phyloP scores from a whole-genome alignment of 2,888 invertebrate genomes.

The Vannuccia rotundouncinata region DNA sequence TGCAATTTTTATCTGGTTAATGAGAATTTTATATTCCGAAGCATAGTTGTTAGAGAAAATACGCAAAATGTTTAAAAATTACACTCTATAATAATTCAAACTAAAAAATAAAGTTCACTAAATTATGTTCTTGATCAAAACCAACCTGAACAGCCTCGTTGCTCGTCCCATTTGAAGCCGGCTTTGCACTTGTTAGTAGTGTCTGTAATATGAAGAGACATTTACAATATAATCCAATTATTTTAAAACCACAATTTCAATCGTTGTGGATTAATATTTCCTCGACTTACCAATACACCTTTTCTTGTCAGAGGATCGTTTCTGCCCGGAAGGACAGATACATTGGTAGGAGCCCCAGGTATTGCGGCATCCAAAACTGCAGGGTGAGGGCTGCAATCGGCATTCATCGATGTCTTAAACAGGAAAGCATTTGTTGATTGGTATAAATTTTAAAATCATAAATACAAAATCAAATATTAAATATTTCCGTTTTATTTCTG shows the following conservation, averaged over 20 bases:
- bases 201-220: not conserved
- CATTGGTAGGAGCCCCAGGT: conserved; percentile 29
- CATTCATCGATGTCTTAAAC: conserved; percentile 32
- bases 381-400: not conserved
- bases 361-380: conserved; percentile 6
- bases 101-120: no score
- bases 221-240: not conserved
- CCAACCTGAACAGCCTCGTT: conserved; percentile 22
- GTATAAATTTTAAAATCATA: no score
- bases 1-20: no score
- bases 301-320: conserved; percentile 23
- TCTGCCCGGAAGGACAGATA: not conserved
- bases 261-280: not conserved
- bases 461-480: no score
- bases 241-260: not conserved
- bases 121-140: no score
- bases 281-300: conserved; percentile 7
- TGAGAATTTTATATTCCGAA: no score
- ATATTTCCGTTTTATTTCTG: no score
- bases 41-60: no score
- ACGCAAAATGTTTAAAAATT: no score
- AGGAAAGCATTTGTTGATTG: not conserved
- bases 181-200: conserved; percentile 7
- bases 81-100: no score
- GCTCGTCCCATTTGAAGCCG: conserved; percentile 14